Percentiles rank a stretch among this genome's conserved stretches.
These are phyloP conservation scores for Choloepus hoffmanni DNA, from an alignment of 2,113 vertebrate species.

Conservation along the genomic window DNA sequence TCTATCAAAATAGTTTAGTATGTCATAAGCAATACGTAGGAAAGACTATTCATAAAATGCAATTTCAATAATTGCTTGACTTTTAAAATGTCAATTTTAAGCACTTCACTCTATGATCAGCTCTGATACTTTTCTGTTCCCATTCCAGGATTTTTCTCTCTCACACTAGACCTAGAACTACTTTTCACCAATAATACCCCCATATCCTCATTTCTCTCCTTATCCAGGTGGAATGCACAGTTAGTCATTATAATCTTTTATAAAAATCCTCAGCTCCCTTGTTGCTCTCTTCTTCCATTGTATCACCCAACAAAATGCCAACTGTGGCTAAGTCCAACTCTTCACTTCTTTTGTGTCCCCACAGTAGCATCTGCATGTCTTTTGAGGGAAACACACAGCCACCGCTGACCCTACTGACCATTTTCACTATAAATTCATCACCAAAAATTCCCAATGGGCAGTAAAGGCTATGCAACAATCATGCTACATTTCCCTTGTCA, in stretches of 20 bases:
- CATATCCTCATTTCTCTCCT: neutral
- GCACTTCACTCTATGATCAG: neutral
- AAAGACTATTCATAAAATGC: neutral
- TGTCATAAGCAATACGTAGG: neutral
- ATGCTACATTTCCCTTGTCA: neutral
- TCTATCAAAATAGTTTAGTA: conserved; percentile 20
- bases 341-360: neutral
- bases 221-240: neutral
- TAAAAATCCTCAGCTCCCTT: neutral
- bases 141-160: neutral
- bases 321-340: neutral
- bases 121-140: neutral
- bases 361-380: neutral
- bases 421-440: neutral
- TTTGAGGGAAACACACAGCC: neutral
- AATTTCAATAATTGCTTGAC: neutral
- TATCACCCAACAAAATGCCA: neutral
- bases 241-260: neutral
- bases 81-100: neutral
- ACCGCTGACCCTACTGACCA: accelerated
- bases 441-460: neutral
- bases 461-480: neutral
- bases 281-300: neutral
- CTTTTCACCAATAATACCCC: neutral
- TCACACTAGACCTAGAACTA: neutral